Conservation (phyloP, 2,113 vertebrate species). For the Shinisaurus crocodilurus region DNA sequence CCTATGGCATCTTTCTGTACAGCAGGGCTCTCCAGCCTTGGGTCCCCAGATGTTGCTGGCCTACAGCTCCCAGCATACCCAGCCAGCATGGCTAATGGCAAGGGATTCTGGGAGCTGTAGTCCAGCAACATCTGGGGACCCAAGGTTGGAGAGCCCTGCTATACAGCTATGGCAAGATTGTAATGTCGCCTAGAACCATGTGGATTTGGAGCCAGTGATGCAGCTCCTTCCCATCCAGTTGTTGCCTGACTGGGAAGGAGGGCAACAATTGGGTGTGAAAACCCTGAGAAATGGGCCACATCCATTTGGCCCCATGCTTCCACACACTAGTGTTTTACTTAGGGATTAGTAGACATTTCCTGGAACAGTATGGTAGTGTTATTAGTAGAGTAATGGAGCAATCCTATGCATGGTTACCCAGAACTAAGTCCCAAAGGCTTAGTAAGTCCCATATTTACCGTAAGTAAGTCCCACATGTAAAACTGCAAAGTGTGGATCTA, state of each 20-base stretch:
- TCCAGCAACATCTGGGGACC: too few species aligned
- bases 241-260: not conserved
- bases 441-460: not conserved
- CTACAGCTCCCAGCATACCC: too few species aligned
- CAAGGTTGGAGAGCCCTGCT: too few species aligned
- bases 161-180: not conserved
- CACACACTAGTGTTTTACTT: not conserved
- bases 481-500: not conserved
- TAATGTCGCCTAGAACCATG: not conserved
- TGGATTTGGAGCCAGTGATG: not conserved
- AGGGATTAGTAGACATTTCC: not conserved
- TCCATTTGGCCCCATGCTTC: not conserved
- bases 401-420: not conserved
- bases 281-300: not conserved
- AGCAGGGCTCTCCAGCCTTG: too few species aligned
- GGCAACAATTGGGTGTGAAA: not conserved
- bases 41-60: too few species aligned
- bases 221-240: not conserved
- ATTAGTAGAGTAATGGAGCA: not conserved
- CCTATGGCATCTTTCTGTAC: not conserved
- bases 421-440: not conserved
- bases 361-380: not conserved
- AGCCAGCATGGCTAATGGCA: too few species aligned
- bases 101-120: too few species aligned
- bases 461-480: not conserved